Base-by-base conservation (phyloP, 2,888 invertebrate species). In the Orthonychiurus folsomi region DNA sequence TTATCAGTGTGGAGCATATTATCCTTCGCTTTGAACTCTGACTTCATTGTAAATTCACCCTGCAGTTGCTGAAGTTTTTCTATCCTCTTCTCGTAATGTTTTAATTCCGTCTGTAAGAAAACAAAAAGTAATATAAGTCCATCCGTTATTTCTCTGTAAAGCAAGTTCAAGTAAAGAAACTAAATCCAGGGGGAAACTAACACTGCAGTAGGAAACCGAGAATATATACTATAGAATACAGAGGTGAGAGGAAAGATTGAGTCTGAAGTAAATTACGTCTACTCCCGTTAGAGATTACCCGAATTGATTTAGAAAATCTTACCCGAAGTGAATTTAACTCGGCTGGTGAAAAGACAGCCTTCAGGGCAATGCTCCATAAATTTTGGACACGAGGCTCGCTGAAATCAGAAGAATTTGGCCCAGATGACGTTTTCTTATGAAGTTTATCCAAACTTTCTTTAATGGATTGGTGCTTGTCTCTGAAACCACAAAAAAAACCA, bases 381-480 rank as follows among this genome's bases (percentile, higher is more conserved):
- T 87, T 87, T 76, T 90, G 88, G 1, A 94, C 93, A 79, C 91
- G 89, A 0, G 91, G 89, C 75, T 95, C 94, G 53, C 89, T 83
- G 76, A 95, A 95, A 75, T 92, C 92, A 75, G 85, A 85, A 74
- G 87, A 88, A 63, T 86, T 84, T 0, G 89, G 88, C 74, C 86
- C 91, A 77, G 84, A 84, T 1, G 87, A 84, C 23, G 90, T 83
- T 63, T 88, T 78, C 60, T 86, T 82, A 71, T 88, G 85, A 37
- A 93, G 78, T 27, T 84, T 83, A 74, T 92, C 91, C 75, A 84
- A 89, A 50, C 87, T 87, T 73, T 88, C 87, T 70, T 87, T 84
- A 25, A 94, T 78, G 53, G 85, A 85, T 55, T 83, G 79, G 76
- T 91, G 88, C 74, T 87, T 86, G 5, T 86, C 85, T 64, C 91